phyloP scores from a whole-genome alignment of 1,140 invertebrate genomes.

The Pomacea maculata region DNA sequence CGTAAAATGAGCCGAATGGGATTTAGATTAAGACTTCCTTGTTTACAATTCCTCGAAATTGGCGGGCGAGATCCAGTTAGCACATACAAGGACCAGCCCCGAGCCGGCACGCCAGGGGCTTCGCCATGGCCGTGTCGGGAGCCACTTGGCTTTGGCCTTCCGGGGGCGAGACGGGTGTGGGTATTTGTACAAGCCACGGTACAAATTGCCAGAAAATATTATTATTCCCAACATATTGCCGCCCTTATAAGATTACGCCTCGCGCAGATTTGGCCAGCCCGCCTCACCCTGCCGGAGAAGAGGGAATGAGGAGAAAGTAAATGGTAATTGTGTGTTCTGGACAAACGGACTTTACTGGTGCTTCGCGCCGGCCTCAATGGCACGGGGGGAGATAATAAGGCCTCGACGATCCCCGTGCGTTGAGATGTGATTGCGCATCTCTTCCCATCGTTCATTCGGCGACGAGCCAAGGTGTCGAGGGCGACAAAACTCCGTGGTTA shows the following conservation, averaged over 20 bases:
- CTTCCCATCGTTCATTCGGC: neutral
- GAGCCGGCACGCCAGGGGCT: slow-evolving; percentile 13
- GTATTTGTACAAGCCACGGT: slow-evolving; percentile 15
- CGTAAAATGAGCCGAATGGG: slow-evolving; percentile 28
- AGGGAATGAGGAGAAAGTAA: neutral
- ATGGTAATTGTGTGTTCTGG: slow-evolving; percentile 13
- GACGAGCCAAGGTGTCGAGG: neutral
- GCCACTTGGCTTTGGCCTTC: slow-evolving; percentile 14
- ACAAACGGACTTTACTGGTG: slow-evolving; percentile 14
- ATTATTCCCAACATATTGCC: slow-evolving; percentile 27
- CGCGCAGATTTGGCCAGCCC: slow-evolving; percentile 18
- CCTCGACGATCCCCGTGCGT: neutral
- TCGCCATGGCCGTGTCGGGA: neutral
- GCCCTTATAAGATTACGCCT: slow-evolving; percentile 21
- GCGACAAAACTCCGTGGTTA: neutral
- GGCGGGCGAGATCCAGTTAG: slow-evolving; percentile 25
- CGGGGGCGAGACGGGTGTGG: neutral
- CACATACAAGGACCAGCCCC: slow-evolving; percentile 14
- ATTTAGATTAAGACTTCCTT: slow-evolving; percentile 25
- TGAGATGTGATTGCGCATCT: slow-evolving; percentile 18
- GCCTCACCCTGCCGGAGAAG: neutral
- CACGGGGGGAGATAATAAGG: slow-evolving; percentile 8
- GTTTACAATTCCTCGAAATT: slow-evolving; percentile 16
- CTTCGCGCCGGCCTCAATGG: slow-evolving; percentile 3
- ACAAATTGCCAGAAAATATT: slow-evolving; percentile 28